A percentile compares a stretch with the other conserved stretches of the same genome.
These are phyloP conservation scores for Rhagoletis pomonella DNA, from an alignment of 1,140 invertebrate species.

Conservation along the genomic window DNA sequence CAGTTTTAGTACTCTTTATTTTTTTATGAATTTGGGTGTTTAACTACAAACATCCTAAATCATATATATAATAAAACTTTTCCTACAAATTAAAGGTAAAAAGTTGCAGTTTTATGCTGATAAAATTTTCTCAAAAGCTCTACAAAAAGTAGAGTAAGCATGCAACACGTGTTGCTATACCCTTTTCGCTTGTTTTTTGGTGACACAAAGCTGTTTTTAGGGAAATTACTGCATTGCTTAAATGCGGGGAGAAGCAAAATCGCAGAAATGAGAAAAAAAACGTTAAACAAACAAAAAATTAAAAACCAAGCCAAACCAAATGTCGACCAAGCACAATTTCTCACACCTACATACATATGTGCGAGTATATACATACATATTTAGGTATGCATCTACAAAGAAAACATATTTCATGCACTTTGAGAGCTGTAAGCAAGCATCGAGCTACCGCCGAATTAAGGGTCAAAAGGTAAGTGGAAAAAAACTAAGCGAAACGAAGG, in stretches of 20 bases:
- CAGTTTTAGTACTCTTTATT: too few relatives aligned
- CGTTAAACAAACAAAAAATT: not conserved
- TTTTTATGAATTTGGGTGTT: too few relatives aligned
- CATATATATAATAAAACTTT: not conserved
- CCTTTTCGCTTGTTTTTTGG: not conserved
- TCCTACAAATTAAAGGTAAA: not conserved
- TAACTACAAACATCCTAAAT: too few relatives aligned
- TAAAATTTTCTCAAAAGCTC: slow-evolving; percentile 4
- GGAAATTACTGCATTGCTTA: slow-evolving; percentile 8
- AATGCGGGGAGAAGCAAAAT: not conserved
- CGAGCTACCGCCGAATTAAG: not conserved
- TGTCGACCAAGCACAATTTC: slow-evolving; percentile 20
- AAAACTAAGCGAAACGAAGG: not conserved
- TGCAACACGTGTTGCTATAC: not conserved
- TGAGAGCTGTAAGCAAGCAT: not conserved
- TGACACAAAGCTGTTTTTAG: not conserved
- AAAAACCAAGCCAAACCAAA: slow-evolving; percentile 3
- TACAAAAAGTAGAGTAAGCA: not conserved
- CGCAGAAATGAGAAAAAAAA: not conserved
- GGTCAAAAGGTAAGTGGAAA: not conserved
- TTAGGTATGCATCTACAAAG: too few relatives aligned
- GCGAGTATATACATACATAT: not conserved
- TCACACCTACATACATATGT: not conserved
- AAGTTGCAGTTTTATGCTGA: not conserved
- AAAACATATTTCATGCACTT: not conserved